A percentile compares a stretch with the other conserved stretches of the same genome.
These are phyloP conservation scores for Leuciscus waleckii DNA, from an alignment of 2,797 vertebrate genomes.

Conservation along the genomic window DNA sequence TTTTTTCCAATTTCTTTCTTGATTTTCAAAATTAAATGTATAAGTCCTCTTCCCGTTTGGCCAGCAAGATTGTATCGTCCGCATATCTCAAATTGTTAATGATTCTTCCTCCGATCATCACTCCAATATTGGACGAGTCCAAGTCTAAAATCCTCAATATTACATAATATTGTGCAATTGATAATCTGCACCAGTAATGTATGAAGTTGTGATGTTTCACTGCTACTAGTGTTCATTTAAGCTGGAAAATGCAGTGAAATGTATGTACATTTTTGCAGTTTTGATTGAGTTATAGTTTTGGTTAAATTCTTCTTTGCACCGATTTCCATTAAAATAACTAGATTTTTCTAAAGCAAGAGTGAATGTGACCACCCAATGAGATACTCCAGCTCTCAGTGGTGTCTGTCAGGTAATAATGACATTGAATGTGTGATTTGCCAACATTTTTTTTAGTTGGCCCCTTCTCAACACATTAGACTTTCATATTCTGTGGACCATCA, in stretches of 20 bases:
- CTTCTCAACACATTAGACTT: conserved; percentile 5
- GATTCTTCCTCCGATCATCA: too few relatives aligned
- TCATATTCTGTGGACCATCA: not conserved
- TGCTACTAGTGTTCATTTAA: not conserved
- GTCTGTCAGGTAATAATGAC: not conserved
- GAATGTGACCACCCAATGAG: not conserved
- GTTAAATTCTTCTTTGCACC: too few relatives aligned
- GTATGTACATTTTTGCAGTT: not conserved
- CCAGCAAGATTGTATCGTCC: too few relatives aligned
- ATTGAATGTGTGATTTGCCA: not conserved
- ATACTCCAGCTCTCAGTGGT: not conserved
- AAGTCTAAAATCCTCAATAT: too few relatives aligned
- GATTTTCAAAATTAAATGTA: too few relatives aligned
- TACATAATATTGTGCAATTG: not conserved
- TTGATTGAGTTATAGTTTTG: not conserved
- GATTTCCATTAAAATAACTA: not conserved
- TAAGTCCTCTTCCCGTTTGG: too few relatives aligned
- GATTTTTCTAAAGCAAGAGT: not conserved
- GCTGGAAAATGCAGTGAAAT: not conserved
- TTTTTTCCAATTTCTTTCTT: too few relatives aligned
- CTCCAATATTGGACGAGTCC: too few relatives aligned
- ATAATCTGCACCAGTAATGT: not conserved
- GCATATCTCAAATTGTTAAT: too few relatives aligned
- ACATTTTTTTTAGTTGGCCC: not conserved
- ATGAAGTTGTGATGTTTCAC: not conserved